Evolutionary conservation across 2,888 invertebrate genomes (phyloP), one percentile per base, ranked within the genome.

Genomic region (Lobophora halterata): DNA sequence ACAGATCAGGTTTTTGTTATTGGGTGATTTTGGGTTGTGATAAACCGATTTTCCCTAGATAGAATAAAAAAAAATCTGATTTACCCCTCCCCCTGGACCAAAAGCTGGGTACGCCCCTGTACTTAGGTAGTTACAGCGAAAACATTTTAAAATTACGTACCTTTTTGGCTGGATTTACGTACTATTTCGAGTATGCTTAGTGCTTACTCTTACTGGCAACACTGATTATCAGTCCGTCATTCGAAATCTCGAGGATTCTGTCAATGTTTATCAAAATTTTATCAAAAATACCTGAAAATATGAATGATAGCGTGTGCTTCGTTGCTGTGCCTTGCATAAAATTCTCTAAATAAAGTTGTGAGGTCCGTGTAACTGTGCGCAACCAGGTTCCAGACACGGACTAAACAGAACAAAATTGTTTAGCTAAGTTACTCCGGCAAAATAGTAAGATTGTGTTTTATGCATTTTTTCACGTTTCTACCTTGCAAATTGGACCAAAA

Each of bases 221-320:
- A n/a, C n/a, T n/a, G n/a, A n/a, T 10, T 6, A 11, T 28, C 29
- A 19, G 19, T 19, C 11, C 12, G 11, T 18, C 10, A 12, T 2
- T 29, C n/a, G 11, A 24, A n/a, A 12, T 24, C 24, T 24, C 16
- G 9, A 3, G 10, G 11, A 8, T 21, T 26, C 33, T 9, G 26
- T 16, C 28, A 55, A 55, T 59, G 52, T 47, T 67, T 72, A 74
- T 72, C 72, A 62, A 71, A 71, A 65, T 73, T 77, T 73, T 69
- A 76, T 71, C 71, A 69, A 76, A 76, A 75, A 69, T 65, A 66
- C 63, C 59, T 61, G 66, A 71, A 76, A 70, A 69, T 74, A 77
- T 79, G 79, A 78, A 75, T 79, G 76, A 70, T 80, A 80, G 69
- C 71, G 73, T 70, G 71, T 66, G 68, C 64, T 62, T 66, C 47